A percentile compares a stretch with the other conserved stretches of the same genome.
Evolutionary conservation across 2,113 vertebrate genomes (phyloP).

Genomic region (Tragulus kanchil): DNA sequence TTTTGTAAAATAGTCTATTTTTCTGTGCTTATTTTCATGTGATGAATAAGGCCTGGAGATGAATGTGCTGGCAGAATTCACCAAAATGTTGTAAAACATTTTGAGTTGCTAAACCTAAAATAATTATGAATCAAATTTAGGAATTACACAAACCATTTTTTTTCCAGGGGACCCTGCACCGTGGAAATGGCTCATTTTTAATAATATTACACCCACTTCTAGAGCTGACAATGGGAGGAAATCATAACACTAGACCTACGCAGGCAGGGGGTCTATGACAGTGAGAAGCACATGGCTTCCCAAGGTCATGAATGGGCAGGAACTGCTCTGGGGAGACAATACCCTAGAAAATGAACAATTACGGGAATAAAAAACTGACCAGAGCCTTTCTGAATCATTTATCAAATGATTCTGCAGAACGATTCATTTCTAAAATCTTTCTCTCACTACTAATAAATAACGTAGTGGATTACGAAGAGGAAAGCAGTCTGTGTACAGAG

Average conservation of each 20-base stretch:
- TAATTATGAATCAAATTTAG: background rate
- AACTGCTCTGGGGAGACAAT: background rate
- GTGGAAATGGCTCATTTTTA: background rate
- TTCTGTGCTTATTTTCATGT: background rate
- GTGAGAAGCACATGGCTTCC: background rate
- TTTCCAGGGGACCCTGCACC: background rate
- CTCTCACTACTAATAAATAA: background rate
- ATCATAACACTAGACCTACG: background rate
- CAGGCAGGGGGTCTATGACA: background rate
- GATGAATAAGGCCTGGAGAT: background rate
- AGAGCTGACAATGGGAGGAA: background rate
- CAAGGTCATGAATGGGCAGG: background rate
- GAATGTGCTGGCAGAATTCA: background rate
- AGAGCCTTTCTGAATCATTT: background rate
- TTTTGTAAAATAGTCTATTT: background rate
- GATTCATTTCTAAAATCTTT: constrained; percentile 7
- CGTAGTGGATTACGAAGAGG: background rate
- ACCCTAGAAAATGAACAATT: background rate
- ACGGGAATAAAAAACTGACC: background rate
- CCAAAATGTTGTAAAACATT: background rate
- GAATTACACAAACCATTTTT: background rate
- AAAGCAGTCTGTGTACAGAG: background rate
- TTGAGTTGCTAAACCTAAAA: background rate
- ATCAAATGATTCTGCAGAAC: background rate
- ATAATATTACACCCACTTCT: background rate